Conservation (phyloP, 2,113 vertebrate species). For the Sinocyclocheilus grahami region DNA sequence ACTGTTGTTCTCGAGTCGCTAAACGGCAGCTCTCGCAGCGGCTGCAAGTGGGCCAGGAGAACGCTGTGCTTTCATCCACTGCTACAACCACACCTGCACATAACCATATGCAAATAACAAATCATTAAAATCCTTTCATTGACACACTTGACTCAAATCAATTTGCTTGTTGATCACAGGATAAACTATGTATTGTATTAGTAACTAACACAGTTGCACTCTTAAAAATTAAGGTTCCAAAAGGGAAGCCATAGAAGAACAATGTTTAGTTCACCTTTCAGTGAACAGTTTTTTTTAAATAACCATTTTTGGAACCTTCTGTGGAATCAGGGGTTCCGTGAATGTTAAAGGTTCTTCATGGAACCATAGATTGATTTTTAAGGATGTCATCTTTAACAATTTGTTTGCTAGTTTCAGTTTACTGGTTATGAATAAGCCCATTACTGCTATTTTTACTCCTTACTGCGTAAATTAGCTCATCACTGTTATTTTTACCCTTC, state of each 20-base stretch:
- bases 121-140: not conserved
- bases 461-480: not conserved
- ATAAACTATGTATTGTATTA: not conserved
- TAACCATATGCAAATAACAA: not conserved
- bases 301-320: no score
- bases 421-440: no score
- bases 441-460: no score
- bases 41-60: constrained; percentile 85
- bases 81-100: constrained; percentile 81
- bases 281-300: no score
- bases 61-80: constrained; percentile 86
- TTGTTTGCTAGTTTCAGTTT: not conserved
- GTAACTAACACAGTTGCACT: not conserved
- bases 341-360: no score
- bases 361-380: not conserved
- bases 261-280: no score
- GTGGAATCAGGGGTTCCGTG: no score
- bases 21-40: constrained; percentile 83
- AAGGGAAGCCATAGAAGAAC: no score
- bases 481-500: not conserved
- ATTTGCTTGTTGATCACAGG: not conserved
- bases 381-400: not conserved
- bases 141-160: not conserved
- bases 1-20: constrained; percentile 74
- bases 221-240: no score